Evolutionary conservation across 2,888 invertebrate species (phyloP), one percentile per base, ranked within the genome.

Genomic region (Drosophila parthenogenetica): DNA sequence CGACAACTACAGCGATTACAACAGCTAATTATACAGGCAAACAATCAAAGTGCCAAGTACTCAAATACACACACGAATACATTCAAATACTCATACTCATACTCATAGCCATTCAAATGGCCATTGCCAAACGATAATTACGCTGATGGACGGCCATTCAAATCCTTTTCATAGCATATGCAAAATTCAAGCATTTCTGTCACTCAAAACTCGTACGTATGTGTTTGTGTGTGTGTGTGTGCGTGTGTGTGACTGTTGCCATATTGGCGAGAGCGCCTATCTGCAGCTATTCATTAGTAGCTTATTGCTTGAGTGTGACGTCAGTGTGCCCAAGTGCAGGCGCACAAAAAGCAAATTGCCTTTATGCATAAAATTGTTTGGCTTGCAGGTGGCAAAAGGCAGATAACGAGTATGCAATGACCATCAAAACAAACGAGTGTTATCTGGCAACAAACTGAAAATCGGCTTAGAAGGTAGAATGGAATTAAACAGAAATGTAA

Each of bases 61-160:
- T 14, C 5, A 22, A 5, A 22, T 11, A 11, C 22, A 32, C 14
- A 17, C 48, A 25, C 48, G 2, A 4, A 4, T 0, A 29, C 13
- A n/a, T n/a, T 0, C 3, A 25, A 0, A 29, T 7, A 35, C 35
- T 1, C 11, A 13, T 11, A 25, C 35, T 5, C n/a, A 25, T 14
- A n/a, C 58, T n/a, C 16, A 48, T n/a, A 16, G 11, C n/a, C 22
- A 32, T 74, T 32, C 11, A 57, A 57, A 51, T 67, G 63, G 53
- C 73, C 60, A 68, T 63, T 72, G 59, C 49, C 55, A 77, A 29
- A 45, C 45, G 61, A 64, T 50, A 64, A 68, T 51, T 77, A 78
- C 61, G 58, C 48, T 64, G 73, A 75, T 73, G 45, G 75, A 64
- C 69, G 58, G 40, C 25, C 78, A 77, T 69, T 77, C 77, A 64